Conservation (phyloP, 2,888 invertebrate species). For the Rutpela maculata region DNA sequence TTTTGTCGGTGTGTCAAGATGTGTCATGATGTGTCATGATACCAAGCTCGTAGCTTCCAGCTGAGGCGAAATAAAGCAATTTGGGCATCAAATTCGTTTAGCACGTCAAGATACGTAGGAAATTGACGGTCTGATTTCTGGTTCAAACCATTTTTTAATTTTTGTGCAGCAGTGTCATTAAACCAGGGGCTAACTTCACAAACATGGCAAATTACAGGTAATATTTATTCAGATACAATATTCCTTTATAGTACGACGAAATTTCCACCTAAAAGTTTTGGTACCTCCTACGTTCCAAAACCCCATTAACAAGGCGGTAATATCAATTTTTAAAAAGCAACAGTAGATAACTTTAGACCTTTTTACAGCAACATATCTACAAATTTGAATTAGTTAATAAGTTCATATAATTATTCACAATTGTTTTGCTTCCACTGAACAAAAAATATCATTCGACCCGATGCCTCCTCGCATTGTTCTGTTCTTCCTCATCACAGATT, state of each 20-base stretch:
- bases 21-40: too few relatives aligned
- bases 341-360: slow-evolving; percentile 53
- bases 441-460: slow-evolving; percentile 56
- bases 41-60: too few relatives aligned
- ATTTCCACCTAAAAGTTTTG: background rate
- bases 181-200: too few relatives aligned
- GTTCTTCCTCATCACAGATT: slow-evolving; percentile 72
- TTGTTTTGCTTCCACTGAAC: slow-evolving; percentile 49
- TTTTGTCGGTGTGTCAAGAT: too few relatives aligned
- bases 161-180: too few relatives aligned
- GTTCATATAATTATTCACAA: slow-evolving; percentile 52
- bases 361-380: slow-evolving; percentile 56
- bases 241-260: background rate
- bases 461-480: slow-evolving; percentile 51
- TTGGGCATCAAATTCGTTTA: too few relatives aligned
- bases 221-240: too few relatives aligned
- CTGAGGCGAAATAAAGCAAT: too few relatives aligned
- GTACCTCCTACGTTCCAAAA: slow-evolving; percentile 33
- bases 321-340: slow-evolving; percentile 55
- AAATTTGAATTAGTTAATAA: slow-evolving; percentile 53
- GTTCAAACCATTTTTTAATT: too few relatives aligned
- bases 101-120: too few relatives aligned
- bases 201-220: too few relatives aligned
- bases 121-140: too few relatives aligned
- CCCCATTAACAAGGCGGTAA: slow-evolving; percentile 52